Percentiles rank a stretch among this genome's conserved stretches.
These are phyloP conservation scores for Drosophila pachea DNA, from an alignment of 1,140 invertebrate species.

Conservation along the genomic window DNA sequence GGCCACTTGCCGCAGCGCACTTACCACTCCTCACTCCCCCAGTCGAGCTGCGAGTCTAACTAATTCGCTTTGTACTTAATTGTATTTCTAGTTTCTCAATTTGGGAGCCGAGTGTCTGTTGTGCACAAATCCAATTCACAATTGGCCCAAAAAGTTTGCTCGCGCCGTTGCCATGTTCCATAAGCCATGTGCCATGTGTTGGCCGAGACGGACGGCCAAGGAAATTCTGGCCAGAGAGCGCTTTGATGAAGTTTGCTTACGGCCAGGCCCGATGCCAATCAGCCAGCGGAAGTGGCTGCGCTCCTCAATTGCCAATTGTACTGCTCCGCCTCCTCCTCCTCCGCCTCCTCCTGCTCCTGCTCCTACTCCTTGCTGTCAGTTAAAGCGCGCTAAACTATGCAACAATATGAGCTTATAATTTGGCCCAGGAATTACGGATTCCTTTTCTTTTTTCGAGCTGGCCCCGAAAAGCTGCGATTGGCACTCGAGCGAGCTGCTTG, in stretches of 20 bases:
- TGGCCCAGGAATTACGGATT: too few relatives aligned
- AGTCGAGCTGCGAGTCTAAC: constrained; percentile 4
- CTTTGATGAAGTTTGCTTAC: constrained; percentile 57
- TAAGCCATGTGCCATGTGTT: not conserved
- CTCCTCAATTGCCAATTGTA: constrained; percentile 63
- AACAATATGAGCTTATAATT: constrained; percentile 51
- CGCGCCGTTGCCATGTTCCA: constrained; percentile 15
- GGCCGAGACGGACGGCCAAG: constrained; percentile 34
- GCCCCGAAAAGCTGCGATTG: constrained; percentile 23
- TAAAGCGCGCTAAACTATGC: constrained; percentile 43
- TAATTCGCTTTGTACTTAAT: constrained; percentile 46
- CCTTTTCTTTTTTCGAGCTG: not conserved
- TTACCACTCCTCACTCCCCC: too few relatives aligned
- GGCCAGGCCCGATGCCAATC: constrained; percentile 4
- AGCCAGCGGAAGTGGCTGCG: constrained; percentile 33
- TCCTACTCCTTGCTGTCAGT: constrained; percentile 9
- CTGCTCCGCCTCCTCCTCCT: not conserved
- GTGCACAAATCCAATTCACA: constrained; percentile 63
- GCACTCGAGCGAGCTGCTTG: constrained; percentile 32
- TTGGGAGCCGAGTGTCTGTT: constrained; percentile 28
- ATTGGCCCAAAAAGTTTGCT: constrained; percentile 57
- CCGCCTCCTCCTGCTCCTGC: too few relatives aligned
- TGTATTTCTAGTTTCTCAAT: constrained; percentile 44
- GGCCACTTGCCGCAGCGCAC: too few relatives aligned
- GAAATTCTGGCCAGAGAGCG: constrained; percentile 60